These are phyloP conservation scores for Rhizoglyphus robini DNA, from an alignment of 1,140 invertebrate genomes.

Conservation along the genomic window DNA sequence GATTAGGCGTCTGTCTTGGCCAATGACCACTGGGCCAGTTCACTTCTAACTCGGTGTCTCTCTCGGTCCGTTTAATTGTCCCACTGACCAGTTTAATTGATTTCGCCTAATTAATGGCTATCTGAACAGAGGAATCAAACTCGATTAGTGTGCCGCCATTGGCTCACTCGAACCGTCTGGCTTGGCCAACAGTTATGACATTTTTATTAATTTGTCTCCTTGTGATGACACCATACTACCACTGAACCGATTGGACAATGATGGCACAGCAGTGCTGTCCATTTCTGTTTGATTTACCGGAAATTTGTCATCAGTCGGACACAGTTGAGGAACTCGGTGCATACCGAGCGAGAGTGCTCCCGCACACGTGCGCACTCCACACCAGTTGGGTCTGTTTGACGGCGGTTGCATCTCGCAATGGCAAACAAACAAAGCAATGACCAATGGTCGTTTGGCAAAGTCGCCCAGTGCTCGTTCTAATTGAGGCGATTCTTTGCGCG, in stretches of 20 bases:
- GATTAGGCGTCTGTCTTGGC: too few relatives aligned
- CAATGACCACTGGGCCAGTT: too few relatives aligned
- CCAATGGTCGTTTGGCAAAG: too few relatives aligned
- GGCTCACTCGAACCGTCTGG: too few relatives aligned
- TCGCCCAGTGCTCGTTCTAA: background rate
- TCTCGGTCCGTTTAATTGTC: background rate
- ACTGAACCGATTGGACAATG: background rate
- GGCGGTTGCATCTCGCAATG: too few relatives aligned
- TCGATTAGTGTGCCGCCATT: constrained; percentile 1
- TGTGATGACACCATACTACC: background rate
- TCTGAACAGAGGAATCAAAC: background rate
- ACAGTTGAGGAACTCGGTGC: background rate
- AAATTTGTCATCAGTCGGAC: constrained; percentile 12
- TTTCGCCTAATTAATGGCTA: constrained; percentile 6
- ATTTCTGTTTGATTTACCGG: constrained; percentile 9
- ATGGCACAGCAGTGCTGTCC: background rate
- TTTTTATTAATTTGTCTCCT: constrained; percentile 7
- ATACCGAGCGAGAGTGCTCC: background rate
- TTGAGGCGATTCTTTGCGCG: background rate
- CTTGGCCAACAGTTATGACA: constrained; percentile 15
- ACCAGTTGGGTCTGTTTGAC: too few relatives aligned
- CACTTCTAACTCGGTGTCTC: background rate
- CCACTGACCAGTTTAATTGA: constrained; percentile 2
- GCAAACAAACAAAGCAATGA: too few relatives aligned
- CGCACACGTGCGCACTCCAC: too few relatives aligned